Evolutionary conservation across 2,797 vertebrate species (phyloP).

Genomic region (Microctenopoma stevenorrisi): DNA sequence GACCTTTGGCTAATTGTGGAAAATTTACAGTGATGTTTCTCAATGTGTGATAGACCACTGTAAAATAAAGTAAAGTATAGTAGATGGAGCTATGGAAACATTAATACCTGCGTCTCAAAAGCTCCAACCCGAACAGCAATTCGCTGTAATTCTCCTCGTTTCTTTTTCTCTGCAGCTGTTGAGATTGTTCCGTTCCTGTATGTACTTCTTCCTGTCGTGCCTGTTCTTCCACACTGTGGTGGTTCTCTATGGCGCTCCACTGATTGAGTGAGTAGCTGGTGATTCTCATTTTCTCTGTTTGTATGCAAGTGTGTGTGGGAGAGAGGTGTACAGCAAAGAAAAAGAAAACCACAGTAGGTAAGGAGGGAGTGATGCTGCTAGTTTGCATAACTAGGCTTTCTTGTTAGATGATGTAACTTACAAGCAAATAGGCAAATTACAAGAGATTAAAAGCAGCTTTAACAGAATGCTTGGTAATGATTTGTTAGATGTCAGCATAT

Average conservation of each 20-base stretch:
- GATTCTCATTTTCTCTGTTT: not conserved
- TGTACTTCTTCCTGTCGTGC: conserved; percentile 94
- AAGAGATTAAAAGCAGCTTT: not conserved
- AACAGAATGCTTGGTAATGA: not conserved
- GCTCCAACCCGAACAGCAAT: not conserved
- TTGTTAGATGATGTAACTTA: not conserved
- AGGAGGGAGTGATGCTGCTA: not conserved
- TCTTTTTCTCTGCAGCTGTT: conserved; percentile 84
- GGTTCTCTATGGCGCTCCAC: conserved; percentile 94
- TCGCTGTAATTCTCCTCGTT: not conserved
- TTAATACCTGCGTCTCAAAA: not conserved
- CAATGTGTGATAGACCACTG: too few species aligned
- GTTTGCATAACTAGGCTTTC: not conserved
- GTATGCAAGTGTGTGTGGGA: not conserved
- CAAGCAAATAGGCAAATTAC: not conserved
- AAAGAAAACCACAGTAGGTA: not conserved
- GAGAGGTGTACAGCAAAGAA: too few species aligned
- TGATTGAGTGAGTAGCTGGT: conserved; percentile 91
- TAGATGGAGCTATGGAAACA: not conserved
- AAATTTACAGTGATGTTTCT: too few species aligned
- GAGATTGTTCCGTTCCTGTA: conserved; percentile 88
- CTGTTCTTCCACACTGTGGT: conserved; percentile 92
- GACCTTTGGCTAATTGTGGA: too few species aligned
- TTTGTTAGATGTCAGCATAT: not conserved
- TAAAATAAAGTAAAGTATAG: too few species aligned